A percentile compares a stretch with the other conserved stretches of the same genome.
These are phyloP conservation scores for Aethina tumida DNA, from an alignment of 1,140 invertebrate species.

Conservation along the genomic window DNA sequence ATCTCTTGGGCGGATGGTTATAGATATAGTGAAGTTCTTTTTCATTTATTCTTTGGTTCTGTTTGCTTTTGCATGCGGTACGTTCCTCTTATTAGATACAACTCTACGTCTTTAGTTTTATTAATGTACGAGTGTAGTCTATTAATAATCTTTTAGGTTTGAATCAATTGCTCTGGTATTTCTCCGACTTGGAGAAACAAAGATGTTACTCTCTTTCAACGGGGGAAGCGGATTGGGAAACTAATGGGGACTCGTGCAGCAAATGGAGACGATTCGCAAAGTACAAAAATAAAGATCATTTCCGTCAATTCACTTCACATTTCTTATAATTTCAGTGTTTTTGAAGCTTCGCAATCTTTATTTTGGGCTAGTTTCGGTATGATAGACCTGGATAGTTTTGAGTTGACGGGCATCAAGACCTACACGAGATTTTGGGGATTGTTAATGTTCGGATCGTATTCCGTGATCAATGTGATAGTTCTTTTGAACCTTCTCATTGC, in stretches of 20 bases:
- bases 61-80: constrained; percentile 75
- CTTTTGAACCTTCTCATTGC: constrained; percentile 78
- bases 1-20: constrained; percentile 73
- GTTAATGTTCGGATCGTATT: constrained; percentile 72
- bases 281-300: constrained; percentile 28
- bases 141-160: constrained; percentile 39
- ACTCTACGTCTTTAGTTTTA: background rate
- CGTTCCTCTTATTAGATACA: constrained; percentile 17
- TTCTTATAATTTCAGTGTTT: constrained; percentile 59
- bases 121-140: background rate
- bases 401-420: constrained; percentile 63
- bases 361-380: constrained; percentile 87
- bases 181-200: constrained; percentile 66
- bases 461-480: constrained; percentile 78
- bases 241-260: constrained; percentile 58
- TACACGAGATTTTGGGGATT: constrained; percentile 74
- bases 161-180: constrained; percentile 86
- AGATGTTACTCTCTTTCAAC: constrained; percentile 58
- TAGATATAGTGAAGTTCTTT: constrained; percentile 82
- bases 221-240: constrained; percentile 53
- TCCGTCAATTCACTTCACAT: background rate
- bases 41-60: constrained; percentile 76
- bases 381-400: constrained; percentile 69
- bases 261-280: constrained; percentile 66
- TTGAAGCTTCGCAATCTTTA: constrained; percentile 79